Evolutionary conservation across 2,797 vertebrate species (phyloP).

Genomic region (Manis crassicaudata): DNA sequence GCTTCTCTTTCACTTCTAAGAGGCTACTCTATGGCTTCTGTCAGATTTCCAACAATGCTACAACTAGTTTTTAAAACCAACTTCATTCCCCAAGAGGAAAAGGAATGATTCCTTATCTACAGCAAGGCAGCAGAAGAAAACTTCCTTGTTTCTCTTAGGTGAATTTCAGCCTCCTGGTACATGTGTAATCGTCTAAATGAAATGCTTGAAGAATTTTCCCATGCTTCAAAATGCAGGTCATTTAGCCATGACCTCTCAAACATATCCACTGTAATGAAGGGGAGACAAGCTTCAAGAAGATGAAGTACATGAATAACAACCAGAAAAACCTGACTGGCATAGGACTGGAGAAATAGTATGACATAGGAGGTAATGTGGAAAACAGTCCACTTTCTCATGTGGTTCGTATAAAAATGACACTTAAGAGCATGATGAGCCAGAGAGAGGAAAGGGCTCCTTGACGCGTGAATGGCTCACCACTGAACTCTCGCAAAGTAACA

Average conservation of each 20-base stretch:
- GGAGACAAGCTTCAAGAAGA: conserved; percentile 62
- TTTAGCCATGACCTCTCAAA: conserved; percentile 59
- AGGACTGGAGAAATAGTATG: conserved; percentile 53
- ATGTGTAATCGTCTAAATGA: conserved; percentile 71
- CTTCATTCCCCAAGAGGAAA: neutral
- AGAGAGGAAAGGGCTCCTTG: conserved; percentile 2
- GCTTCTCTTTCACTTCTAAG: neutral
- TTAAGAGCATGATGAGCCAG: neutral
- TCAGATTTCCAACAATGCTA: neutral
- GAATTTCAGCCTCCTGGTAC: conserved; percentile 3
- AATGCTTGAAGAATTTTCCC: conserved; percentile 68
- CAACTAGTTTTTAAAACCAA: neutral
- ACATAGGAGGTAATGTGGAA: conserved; percentile 65
- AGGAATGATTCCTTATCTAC: neutral
- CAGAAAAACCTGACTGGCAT: conserved; percentile 76
- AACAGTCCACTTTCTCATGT: conserved; percentile 56
- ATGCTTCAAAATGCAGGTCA: conserved; percentile 59
- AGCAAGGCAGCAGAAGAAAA: neutral
- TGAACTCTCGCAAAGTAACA: neutral
- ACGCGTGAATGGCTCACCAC: neutral
- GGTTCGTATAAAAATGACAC: conserved; percentile 41
- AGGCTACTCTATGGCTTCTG: neutral
- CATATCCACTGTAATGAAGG: conserved; percentile 58
- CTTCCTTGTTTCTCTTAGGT: neutral
- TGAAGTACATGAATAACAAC: conserved; percentile 67